Percentiles rank a stretch among this genome's conserved stretches.
Evolutionary conservation across 2,113 vertebrate genomes (phyloP).

Genomic region (Caretta caretta): DNA sequence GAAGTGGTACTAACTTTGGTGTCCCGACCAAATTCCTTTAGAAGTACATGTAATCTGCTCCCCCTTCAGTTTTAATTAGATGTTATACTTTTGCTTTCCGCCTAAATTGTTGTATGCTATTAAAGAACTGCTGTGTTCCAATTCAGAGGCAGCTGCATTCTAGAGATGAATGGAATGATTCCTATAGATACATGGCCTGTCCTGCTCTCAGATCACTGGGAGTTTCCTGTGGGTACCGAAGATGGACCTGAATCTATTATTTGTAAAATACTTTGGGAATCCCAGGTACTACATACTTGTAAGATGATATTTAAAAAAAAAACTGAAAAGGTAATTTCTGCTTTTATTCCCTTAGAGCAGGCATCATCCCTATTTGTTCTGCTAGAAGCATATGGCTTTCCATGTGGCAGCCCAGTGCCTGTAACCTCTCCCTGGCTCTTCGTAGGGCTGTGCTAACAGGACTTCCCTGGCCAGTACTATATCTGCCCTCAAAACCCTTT

Average conservation of each 20-base stretch:
- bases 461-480: not conserved
- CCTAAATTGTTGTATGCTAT: not conserved
- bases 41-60: not conserved
- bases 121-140: not conserved
- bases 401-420: not conserved
- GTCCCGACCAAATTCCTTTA: not conserved
- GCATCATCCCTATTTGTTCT: not conserved
- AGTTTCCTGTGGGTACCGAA: not conserved
- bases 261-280: slow-evolving; percentile 1
- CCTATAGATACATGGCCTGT: not conserved
- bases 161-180: not conserved
- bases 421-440: not conserved
- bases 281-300: not conserved
- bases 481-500: not conserved
- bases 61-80: not conserved
- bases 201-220: not conserved
- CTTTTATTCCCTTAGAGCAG: not conserved
- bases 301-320: not conserved
- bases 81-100: not conserved
- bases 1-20: not conserved
- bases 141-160: slow-evolving; percentile 15
- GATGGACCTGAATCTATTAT: not conserved
- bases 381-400: not conserved
- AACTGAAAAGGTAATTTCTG: not conserved
- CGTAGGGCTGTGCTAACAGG: not conserved